Evolutionary conservation across 2,797 vertebrate species (phyloP).

Genomic region (Ptychobarbus kaznakovi): DNA sequence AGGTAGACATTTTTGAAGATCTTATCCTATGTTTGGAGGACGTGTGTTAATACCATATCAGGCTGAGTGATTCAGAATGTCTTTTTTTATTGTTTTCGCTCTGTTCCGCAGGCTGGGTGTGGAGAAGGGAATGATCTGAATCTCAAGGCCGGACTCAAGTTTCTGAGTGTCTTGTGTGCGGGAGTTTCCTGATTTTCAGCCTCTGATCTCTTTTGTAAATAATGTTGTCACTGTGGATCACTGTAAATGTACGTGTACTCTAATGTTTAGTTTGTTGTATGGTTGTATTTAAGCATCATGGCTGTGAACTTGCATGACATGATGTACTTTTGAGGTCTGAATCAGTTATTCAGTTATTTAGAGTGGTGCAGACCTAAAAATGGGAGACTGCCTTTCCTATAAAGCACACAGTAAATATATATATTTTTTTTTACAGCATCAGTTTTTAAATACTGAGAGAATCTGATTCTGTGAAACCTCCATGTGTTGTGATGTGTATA

Average conservation of each 20-base stretch:
- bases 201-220: conserved; percentile 44
- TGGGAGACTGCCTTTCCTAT: neutral
- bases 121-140: conserved; percentile 29
- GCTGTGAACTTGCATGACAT: neutral
- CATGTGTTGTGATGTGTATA: neutral
- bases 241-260: conserved; percentile 25
- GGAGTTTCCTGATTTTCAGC: conserved; percentile 33
- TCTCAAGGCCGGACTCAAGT: conserved; percentile 9
- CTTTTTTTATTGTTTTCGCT: neutral
- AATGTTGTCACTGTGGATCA: conserved; percentile 35
- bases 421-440: neutral
- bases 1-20: neutral
- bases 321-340: neutral
- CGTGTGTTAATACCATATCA: neutral
- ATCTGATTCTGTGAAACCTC: neutral
- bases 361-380: neutral
- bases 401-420: neutral
- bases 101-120: conserved; percentile 25
- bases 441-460: neutral
- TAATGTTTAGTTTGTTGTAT: conserved; percentile 27
- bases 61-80: neutral
- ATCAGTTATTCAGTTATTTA: neutral
- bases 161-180: neutral
- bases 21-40: neutral
- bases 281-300: conserved; percentile 38